These are phyloP conservation scores for Eucera pruinosa DNA, from an alignment of 2,888 invertebrate species.

Conservation along the genomic window DNA sequence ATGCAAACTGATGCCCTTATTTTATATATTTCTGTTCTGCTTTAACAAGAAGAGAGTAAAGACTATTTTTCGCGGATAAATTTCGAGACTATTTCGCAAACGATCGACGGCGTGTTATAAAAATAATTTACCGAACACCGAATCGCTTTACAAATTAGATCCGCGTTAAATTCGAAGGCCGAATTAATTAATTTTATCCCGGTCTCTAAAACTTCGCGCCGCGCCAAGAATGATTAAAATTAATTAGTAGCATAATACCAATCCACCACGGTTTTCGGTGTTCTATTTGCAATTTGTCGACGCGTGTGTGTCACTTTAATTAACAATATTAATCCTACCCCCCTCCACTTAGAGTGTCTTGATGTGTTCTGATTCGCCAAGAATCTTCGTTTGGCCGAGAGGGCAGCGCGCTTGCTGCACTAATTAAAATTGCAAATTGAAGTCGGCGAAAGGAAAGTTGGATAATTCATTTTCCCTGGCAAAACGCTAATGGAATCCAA, in stretches of 20 bases:
- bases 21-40: no score
- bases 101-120: no score
- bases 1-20: no score
- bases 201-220: no score
- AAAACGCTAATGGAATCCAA: no score
- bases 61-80: no score
- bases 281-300: background rate
- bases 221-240: background rate
- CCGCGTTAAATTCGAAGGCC: background rate
- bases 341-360: background rate
- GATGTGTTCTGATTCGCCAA: background rate
- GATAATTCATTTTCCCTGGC: background rate
- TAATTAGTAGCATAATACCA: background rate
- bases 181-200: background rate
- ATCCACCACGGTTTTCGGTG: background rate
- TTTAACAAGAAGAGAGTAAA: no score
- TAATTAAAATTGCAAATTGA: slow-evolving; percentile 16
- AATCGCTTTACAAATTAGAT: no score
- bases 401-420: background rate
- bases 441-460: slow-evolving; percentile 17
- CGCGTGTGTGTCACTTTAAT: slow-evolving; percentile 16
- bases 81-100: no score
- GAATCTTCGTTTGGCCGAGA: background rate
- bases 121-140: no score
- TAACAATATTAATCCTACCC: background rate